Base-by-base conservation (phyloP, 2,113 vertebrate species). In the Ceyx melanurus region DNA sequence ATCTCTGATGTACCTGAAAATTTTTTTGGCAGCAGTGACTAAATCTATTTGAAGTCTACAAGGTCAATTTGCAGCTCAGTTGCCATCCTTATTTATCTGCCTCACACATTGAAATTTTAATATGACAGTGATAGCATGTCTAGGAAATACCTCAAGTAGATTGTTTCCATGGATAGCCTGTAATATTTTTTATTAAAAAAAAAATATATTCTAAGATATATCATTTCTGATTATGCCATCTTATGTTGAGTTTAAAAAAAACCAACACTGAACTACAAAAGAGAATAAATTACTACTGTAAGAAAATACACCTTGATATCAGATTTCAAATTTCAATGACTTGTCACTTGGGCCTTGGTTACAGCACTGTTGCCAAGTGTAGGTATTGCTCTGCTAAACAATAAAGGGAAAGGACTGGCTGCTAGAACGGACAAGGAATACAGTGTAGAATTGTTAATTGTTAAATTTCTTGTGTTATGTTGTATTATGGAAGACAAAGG, bases 1-100 rank as follows among this genome's bases (percentile, higher is more conserved):
- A 93, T 96, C 92, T 95, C 95, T 89, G 89, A 91, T 83, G 91
- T 91, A 96, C 94, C 95, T 96, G 95, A 96, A 96, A 85, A 89
- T 93, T 92, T 80, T 92, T 95, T 96, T 93, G 86, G 91, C 94
- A 96, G 84, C 89, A 91, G 67, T 48, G 75, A 88, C 91, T 96
- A 93, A 93, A 92, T 94, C 93, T 90, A 53, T 95, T 91, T 89
- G 75, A 94, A 95, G 56, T 78, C 79, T 92, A 53, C 91, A 92
- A 94, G 92, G 91, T 96, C 92, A 93, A 90, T 96, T 96, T 96
- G 78, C 95, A 94, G 96, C 86, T 96, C 89, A 51, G 91, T 89
- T 96, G 87, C 89, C 76, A 92, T 92, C 91, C 84, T 67, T 94
- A 94, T 92, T 87, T 93, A 93, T 91, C 89, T 95, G 92, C 89